These are phyloP conservation scores for Bunonema sp. DNA, from an alignment of 2,888 invertebrate genomes.

Conservation along the genomic window DNA sequence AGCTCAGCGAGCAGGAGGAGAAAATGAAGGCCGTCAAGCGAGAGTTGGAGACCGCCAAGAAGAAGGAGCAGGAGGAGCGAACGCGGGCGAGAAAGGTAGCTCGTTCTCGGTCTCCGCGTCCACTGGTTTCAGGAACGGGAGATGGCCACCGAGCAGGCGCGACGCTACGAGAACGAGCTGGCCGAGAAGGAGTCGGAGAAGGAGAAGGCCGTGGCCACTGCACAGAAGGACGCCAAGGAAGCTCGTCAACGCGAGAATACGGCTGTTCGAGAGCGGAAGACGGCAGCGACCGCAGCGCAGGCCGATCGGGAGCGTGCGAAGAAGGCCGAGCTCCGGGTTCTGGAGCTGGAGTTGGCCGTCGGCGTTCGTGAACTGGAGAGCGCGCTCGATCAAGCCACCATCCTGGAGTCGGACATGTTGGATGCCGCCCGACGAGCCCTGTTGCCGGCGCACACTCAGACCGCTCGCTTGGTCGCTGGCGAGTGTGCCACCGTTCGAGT, in stretches of 20 bases:
- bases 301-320: conserved; percentile 1
- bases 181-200: conserved; percentile 1
- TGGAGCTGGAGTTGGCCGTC: conserved; percentile 8
- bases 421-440: neutral
- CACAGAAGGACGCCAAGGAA: neutral
- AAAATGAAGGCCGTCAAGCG: conserved; percentile 11
- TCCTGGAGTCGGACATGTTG: conserved; percentile 1
- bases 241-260: neutral
- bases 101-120: neutral
- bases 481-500: neutral
- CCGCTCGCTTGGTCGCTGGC: neutral
- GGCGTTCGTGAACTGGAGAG: conserved; percentile 9
- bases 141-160: conserved; percentile 5
- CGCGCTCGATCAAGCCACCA: neutral
- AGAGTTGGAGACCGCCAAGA: conserved; percentile 18
- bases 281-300: neutral
- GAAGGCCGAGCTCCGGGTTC: conserved; percentile 1
- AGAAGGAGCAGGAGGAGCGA: conserved; percentile 18
- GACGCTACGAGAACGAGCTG: conserved; percentile 1
- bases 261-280: conserved; percentile 2
- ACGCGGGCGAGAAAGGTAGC: conserved; percentile 7
- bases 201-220: neutral
- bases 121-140: conserved; percentile 11
- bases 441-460: neutral
- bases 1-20: conserved; percentile 16